Base-by-base conservation (phyloP, 2,888 invertebrate genomes). In the Synanthedon formicaeformis region DNA sequence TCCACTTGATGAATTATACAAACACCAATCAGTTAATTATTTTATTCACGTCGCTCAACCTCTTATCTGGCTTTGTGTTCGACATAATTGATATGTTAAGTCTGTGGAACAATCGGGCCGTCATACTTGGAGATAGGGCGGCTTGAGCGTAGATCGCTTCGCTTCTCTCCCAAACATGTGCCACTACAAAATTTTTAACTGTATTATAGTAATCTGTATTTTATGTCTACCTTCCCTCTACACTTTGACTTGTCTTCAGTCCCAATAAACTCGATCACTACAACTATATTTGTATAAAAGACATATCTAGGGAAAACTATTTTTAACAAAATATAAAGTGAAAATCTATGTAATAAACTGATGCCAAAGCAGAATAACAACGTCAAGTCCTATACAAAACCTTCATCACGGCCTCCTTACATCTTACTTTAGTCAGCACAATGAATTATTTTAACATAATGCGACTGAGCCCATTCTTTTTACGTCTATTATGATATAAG, bases 21-120 rank as follows among this genome's bases (percentile, higher is more conserved):
- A 85, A 86, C 80, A 85, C 84, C 81, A 78, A 82, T 83, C 86
- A 77, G 85, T 82, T 86, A 86, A 87, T 87, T 85, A 86, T 85
- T 85, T 84, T 78, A 84, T 85, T 82, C 83, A 83, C 76, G 85
- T 87, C 86, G 81, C 75, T 85, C 85, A 79, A 77, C 60, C 65
- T 73, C 73, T 79, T 84, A 86, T 85, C 83, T 74, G 64, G 66
- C 76, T 81, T 78, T 81, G 78, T 82, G 79, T 85, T 81, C 76
- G 77, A 83, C 82, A 81, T 85, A 84, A 86, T 87, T 84, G 86
- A 85, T 86, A 84, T 80, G 83, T 84, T 81, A 85, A 84, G 85
- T 79, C 80, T 69, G 68, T 71, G 73, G 78, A 86, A 86, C 85
- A 85, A 85, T 86, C 81, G 76, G 59, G 56, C 73, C 76, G 84